Percentiles rank a stretch among this genome's conserved stretches.
phyloP scores from a whole-genome alignment of 2,797 vertebrate genomes.

The Basileuterus tristriatus region DNA sequence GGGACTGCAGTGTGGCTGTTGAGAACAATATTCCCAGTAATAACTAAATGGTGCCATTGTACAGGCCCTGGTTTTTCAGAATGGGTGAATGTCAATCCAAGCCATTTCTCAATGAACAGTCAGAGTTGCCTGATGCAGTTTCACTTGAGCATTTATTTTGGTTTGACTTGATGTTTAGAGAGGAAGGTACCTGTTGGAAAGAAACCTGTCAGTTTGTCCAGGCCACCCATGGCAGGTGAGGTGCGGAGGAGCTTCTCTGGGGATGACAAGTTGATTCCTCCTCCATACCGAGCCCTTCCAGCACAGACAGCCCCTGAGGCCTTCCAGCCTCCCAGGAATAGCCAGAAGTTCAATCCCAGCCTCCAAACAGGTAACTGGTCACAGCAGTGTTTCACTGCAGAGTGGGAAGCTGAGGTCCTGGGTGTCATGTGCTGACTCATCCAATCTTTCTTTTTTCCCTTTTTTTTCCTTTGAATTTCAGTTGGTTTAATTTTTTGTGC shows the following conservation, averaged over 20 bases:
- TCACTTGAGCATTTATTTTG: constrained; percentile 81
- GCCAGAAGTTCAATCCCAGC: constrained; percentile 81
- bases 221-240: constrained; percentile 82
- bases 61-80: not conserved
- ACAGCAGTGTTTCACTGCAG: constrained; percentile 34
- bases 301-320: constrained; percentile 82
- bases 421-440: constrained; percentile 51
- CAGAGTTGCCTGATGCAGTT: constrained; percentile 67
- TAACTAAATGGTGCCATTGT: not conserved
- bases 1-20: not conserved
- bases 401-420: constrained; percentile 39
- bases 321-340: constrained; percentile 85
- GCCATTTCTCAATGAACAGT: constrained; percentile 17
- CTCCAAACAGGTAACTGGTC: constrained; percentile 89
- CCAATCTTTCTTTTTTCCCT: not conserved
- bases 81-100: not conserved
- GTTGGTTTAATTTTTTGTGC: constrained; percentile 14
- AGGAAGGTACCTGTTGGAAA: constrained; percentile 94
- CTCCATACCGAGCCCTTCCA: constrained; percentile 81
- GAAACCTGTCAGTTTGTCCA: constrained; percentile 90
- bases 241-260: constrained; percentile 91
- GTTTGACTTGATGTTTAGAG: constrained; percentile 96
- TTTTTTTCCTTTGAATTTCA: not conserved
- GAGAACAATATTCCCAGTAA: not conserved
- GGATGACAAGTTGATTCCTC: constrained; percentile 90